Percentiles rank a stretch among this genome's conserved stretches.
Evolutionary conservation across 2,113 vertebrate genomes (phyloP).

Genomic region (Hypanus sabinus): DNA sequence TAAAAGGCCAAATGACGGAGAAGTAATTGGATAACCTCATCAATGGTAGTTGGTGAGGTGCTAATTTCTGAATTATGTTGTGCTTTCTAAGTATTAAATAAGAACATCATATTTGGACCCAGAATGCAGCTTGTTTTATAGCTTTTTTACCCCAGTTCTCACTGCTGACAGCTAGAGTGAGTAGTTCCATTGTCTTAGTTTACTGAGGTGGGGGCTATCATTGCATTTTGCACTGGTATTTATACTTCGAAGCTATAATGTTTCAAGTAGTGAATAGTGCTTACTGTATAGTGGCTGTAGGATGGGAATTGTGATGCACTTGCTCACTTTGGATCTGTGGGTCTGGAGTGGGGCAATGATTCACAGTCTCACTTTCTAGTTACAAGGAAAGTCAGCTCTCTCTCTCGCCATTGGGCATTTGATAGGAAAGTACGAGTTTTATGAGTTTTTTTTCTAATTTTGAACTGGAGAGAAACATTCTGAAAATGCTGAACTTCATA

Average conservation of each 20-base stretch:
- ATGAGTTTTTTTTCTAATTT: not conserved
- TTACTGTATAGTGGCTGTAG: not conserved
- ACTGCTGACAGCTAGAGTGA: not conserved
- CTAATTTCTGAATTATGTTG: not conserved
- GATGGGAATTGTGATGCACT: not conserved
- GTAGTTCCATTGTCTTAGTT: not conserved
- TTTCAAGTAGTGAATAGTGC: not conserved
- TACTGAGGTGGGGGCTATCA: not conserved
- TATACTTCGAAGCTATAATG: not conserved
- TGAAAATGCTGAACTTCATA: not conserved
- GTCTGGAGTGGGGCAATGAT: not conserved
- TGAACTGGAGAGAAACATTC: not conserved
- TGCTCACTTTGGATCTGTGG: too few species aligned
- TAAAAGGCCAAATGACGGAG: not conserved
- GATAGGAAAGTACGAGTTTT: not conserved
- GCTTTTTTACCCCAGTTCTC: not conserved
- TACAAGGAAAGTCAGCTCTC: not conserved
- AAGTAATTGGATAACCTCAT: not conserved
- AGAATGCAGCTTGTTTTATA: not conserved
- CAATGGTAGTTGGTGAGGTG: not conserved
- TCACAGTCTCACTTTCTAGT: not conserved
- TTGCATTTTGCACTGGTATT: conserved; percentile 9
- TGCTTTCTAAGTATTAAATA: conserved; percentile 4
- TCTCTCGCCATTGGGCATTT: not conserved
- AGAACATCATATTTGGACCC: not conserved